phyloP scores from a whole-genome alignment of 2,797 vertebrate species.

The Furcifer pardalis region DNA sequence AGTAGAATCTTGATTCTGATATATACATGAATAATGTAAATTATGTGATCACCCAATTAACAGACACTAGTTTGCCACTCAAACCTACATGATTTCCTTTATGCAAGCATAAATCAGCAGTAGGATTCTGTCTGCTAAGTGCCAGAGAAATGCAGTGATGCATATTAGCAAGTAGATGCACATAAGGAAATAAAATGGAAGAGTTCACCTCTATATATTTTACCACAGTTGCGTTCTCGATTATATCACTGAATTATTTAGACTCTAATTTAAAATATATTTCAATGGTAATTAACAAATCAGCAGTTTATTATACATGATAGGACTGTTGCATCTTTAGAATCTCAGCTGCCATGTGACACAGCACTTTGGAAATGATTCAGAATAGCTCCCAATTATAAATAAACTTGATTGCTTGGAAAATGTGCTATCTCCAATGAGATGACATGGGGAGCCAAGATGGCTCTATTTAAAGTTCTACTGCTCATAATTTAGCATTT shows the following conservation, averaged over 20 bases:
- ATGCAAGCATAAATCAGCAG: too few relatives aligned
- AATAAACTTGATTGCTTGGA: conserved; percentile 64
- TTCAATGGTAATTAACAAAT: conserved; percentile 57
- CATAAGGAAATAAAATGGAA: too few relatives aligned
- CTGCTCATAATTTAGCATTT: conserved; percentile 55
- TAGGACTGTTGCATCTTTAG: conserved; percentile 52
- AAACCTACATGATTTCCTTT: too few relatives aligned
- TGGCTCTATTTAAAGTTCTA: conserved; percentile 54
- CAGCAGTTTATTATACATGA: conserved; percentile 51
- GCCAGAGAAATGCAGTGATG: too few relatives aligned
- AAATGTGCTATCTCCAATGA: conserved; percentile 50
- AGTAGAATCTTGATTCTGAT: too few relatives aligned
- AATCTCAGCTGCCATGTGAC: conserved; percentile 42
- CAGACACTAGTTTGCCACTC: too few relatives aligned
- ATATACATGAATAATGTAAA: too few relatives aligned
- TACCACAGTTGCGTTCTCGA: background rate
- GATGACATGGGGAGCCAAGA: conserved; percentile 16
- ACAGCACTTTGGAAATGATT: conserved; percentile 51
- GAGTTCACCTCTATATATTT: background rate
- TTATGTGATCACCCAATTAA: too few relatives aligned
- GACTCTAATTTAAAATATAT: conserved; percentile 56
- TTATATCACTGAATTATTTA: conserved; percentile 44
- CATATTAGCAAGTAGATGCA: too few relatives aligned
- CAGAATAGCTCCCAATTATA: conserved; percentile 61
- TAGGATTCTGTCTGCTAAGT: too few relatives aligned